Conservation (phyloP, 2,797 vertebrate genomes). For the Phoebastria nigripes region DNA sequence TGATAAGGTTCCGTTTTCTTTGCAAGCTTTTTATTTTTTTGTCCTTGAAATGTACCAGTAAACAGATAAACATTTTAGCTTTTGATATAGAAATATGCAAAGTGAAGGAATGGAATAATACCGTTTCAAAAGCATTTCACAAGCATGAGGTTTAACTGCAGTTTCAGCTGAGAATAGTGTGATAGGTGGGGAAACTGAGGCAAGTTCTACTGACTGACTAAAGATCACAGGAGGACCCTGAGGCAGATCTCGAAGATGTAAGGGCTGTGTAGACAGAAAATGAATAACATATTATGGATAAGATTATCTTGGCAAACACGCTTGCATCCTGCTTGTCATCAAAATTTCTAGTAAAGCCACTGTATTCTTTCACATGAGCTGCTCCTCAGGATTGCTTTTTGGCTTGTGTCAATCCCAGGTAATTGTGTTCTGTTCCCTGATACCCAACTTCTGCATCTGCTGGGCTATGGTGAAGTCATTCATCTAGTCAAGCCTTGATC, state of each 20-base stretch:
- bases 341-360: not conserved
- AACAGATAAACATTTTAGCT: not conserved
- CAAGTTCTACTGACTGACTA: not conserved
- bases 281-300: not conserved
- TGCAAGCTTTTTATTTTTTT: not conserved
- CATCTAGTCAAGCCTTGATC: not conserved
- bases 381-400: not conserved
- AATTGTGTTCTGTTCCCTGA: not conserved
- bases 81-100: not conserved
- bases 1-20: not conserved
- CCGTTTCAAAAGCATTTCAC: not conserved
- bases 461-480: not conserved
- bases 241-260: not conserved
- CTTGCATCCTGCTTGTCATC: not conserved
- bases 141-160: not conserved
- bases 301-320: not conserved
- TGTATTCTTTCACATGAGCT: not conserved
- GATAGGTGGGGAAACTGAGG: not conserved
- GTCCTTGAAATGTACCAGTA: not conserved
- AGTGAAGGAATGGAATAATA: not conserved
- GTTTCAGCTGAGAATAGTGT: not conserved
- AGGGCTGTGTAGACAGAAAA: not conserved
- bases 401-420: not conserved
- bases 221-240: not conserved
- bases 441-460: not conserved